Evolutionary conservation across 1,140 invertebrate genomes (phyloP), one percentile per base, ranked within the genome.

Genomic region (Saccostrea cuccullata): DNA sequence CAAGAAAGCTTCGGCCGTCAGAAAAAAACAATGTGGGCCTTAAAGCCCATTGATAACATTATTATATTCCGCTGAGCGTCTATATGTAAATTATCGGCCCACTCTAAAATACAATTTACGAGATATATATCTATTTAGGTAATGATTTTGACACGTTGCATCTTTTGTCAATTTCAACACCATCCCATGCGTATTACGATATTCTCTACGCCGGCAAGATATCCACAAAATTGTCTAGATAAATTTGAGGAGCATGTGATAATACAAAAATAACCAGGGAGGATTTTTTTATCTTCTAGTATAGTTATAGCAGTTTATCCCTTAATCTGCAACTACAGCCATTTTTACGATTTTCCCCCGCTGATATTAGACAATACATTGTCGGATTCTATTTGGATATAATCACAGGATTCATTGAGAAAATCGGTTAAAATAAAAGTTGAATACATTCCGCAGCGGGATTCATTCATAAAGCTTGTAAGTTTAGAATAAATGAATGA

Each of bases 351-450:
- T 15, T 36, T 47, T 36, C 13, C 12, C 70, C 70, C 11, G 70
- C 70, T 77, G 70, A 30, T 36, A 77, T 77, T 36, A 13, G 70
- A 23, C 4, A 77, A 26, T 77, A 11, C 70, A 77, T 36, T 77
- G 70, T 77, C 70, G 26, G 70, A 30, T 77, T 13, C 15, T 77
- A 77, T 17, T 77, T 77, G 30, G 26, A 30, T 36, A 36, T 77
- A 30, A 77, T 77, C 26, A 26, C 26, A 77, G 30, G 26, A 30
- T 40, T 77, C 70, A 77, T 77, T 77, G 26, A 77, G 23, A 36
- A 77, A 77, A 77, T 23, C 26, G n/a, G 67, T 73, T 30, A 23
- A 30, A 73, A 60, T 60, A 23, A 73, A 77, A 77, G 26, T 77
- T 77, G 17, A n/a, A 64, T n/a, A 8, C 58, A 20, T 64, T 17